These are phyloP conservation scores for Daktulosphaira vitifoliae DNA, from an alignment of 1,140 invertebrate species.

Conservation along the genomic window DNA sequence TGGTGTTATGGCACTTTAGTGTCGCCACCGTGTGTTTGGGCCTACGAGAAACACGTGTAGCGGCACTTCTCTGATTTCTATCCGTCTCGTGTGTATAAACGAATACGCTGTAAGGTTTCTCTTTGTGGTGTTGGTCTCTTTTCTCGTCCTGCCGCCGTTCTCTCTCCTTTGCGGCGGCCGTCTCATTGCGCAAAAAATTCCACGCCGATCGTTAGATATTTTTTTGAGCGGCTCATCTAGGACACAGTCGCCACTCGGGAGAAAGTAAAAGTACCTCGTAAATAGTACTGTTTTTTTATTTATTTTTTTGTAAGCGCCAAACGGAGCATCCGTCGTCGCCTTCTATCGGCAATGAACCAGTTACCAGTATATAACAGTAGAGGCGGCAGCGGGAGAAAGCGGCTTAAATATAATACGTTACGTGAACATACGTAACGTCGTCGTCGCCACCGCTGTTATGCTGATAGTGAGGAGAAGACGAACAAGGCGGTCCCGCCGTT, in stretches of 20 bases:
- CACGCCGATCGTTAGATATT: background rate
- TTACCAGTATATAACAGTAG: slow-evolving; percentile 20
- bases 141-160: background rate
- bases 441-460: too few relatives aligned
- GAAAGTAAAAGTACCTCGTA: slow-evolving; percentile 34
- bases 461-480: too few relatives aligned
- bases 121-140: background rate
- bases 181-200: background rate
- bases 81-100: too few relatives aligned
- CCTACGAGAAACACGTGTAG: slow-evolving; percentile 1
- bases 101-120: slow-evolving; percentile 27
- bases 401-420: slow-evolving; percentile 31
- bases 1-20: background rate
- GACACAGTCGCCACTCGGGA: slow-evolving; percentile 1
- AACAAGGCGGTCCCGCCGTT: too few relatives aligned
- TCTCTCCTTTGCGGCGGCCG: background rate
- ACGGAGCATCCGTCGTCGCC: slow-evolving; percentile 28
- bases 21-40: background rate
- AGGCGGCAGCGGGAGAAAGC: slow-evolving; percentile 23
- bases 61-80: slow-evolving; percentile 26
- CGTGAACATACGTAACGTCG: slow-evolving; percentile 24
- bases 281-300: too few relatives aligned
- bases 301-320: slow-evolving; percentile 16
- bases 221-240: slow-evolving; percentile 3
- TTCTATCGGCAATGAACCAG: slow-evolving; percentile 30